A percentile compares a stretch with the other conserved stretches of the same genome.
Evolutionary conservation across 2,113 vertebrate species (phyloP).

Genomic region (Scomber colias): DNA sequence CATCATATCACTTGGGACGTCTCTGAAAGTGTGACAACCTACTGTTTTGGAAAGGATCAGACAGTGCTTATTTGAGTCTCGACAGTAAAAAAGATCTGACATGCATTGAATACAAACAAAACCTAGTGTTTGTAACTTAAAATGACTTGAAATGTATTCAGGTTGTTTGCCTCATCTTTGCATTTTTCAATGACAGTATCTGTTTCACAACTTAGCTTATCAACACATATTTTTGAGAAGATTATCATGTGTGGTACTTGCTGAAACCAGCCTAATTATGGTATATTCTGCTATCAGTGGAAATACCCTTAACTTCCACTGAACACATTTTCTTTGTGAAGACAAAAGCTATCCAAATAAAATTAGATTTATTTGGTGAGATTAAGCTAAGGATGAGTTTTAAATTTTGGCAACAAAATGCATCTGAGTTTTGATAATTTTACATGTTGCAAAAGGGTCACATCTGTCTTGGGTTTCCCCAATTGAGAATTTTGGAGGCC

Average conservation of each 20-base stretch:
- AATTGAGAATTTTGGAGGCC: slow-evolving; percentile 13
- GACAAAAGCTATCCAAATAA: neutral
- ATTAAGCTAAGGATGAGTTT: no score
- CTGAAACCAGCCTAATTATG: neutral
- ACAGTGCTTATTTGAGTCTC: slow-evolving; percentile 35
- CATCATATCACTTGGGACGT: slow-evolving; percentile 57
- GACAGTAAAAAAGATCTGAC: slow-evolving; percentile 25
- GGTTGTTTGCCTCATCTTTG: neutral
- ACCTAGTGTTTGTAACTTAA: neutral
- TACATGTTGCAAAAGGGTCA: neutral
- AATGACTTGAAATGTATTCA: neutral
- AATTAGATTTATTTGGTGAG: neutral
- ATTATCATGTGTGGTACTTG: neutral
- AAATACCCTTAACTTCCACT: neutral
- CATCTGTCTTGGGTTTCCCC: neutral
- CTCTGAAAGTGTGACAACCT: slow-evolving; percentile 58
- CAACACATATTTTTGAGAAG: neutral
- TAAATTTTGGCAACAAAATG: no score
- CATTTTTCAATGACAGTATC: neutral
- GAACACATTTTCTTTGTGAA: neutral
- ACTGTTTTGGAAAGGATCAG: slow-evolving; percentile 46
- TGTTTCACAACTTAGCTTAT: slow-evolving; percentile 6
- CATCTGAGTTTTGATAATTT: neutral
- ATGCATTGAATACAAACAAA: neutral
- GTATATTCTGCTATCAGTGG: neutral